Conservation (phyloP, 2,888 invertebrate species). For the Seira musarum region DNA sequence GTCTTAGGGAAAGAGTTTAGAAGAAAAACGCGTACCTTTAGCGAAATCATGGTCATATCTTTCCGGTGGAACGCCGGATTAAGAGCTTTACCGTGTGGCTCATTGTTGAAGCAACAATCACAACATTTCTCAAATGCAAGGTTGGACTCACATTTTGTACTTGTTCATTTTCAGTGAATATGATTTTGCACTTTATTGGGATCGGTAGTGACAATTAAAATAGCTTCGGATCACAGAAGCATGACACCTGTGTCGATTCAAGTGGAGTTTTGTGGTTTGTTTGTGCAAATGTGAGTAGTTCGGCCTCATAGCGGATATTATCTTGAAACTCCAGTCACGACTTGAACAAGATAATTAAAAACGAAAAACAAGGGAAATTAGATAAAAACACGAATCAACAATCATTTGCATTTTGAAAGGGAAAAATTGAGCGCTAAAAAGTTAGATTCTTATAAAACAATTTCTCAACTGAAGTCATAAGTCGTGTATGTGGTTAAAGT, state of each 20-base stretch:
- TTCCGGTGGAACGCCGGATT: constrained; percentile 55
- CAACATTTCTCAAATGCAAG: too few relatives aligned
- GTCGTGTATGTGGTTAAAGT: too few relatives aligned
- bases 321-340: constrained; percentile 31
- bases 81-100: constrained; percentile 18
- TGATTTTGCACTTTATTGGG: too few relatives aligned
- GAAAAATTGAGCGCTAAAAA: background rate
- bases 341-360: constrained; percentile 23
- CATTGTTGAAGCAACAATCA: too few relatives aligned
- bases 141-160: background rate
- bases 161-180: background rate
- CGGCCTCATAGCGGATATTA: background rate
- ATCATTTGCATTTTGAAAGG: constrained; percentile 13
- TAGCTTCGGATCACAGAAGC: constrained; percentile 25
- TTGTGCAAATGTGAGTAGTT: background rate
- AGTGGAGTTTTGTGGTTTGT: too few relatives aligned
- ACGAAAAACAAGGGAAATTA: constrained; percentile 13
- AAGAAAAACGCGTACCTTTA: constrained; percentile 48
- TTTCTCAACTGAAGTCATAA: too few relatives aligned
- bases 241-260: constrained; percentile 28
- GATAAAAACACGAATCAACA: background rate
- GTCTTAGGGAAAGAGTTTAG: constrained; percentile 12
- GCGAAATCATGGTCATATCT: constrained; percentile 36
- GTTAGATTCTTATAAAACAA: background rate
- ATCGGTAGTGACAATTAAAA: constrained; percentile 27